Evolutionary conservation across 2,888 invertebrate species (phyloP), one percentile per base, ranked within the genome.

Genomic region (Glyphotaelius pellucidus): DNA sequence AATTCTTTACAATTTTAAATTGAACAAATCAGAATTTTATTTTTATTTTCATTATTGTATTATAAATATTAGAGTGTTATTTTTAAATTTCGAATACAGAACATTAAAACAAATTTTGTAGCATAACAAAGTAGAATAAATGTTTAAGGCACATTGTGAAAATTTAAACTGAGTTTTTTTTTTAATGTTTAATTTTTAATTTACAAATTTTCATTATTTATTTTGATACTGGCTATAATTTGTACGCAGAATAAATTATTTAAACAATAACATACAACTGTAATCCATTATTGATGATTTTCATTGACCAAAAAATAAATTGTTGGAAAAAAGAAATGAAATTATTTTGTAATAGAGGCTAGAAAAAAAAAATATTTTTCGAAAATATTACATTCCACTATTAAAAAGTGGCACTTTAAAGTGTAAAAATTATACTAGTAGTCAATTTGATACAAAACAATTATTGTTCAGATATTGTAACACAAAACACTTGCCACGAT

Each of bases 201-300:
- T 9, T 7, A 67, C 67, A 9, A 67, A 67, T 67, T 67, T 67
- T 19, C n/a, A 67, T 83, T 83, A 11, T 83, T 83, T 83, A 15
- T 32, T 67, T 83, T 83, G 83, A 83, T 35, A 83, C 83, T 83
- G 83, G 83, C 83, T 25, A 32, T 35, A 9, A 83, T 83, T 83
- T 83, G 83, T 83, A 83, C 83, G 11, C 83, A 83, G 25, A 83
- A 83, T 83, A 83, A 83, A 25, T 83, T n/a, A 67, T 67, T n/a
- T 67, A 67, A 9, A 25, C 67, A 67, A 25, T 67, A 67, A 25
- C 67, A n/a, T 67, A 25, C 25, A 67, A 25, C n/a, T 67, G n/a
- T n/a, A 67, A 67, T 25, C 25, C 2, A 67, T 67, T 67, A 67
- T 67, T 67, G 67, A 67, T 0, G 25, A 67, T 67, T 67, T 67